phyloP scores from a whole-genome alignment of 2,888 invertebrate species.

The Reticulitermes lucifugus region DNA sequence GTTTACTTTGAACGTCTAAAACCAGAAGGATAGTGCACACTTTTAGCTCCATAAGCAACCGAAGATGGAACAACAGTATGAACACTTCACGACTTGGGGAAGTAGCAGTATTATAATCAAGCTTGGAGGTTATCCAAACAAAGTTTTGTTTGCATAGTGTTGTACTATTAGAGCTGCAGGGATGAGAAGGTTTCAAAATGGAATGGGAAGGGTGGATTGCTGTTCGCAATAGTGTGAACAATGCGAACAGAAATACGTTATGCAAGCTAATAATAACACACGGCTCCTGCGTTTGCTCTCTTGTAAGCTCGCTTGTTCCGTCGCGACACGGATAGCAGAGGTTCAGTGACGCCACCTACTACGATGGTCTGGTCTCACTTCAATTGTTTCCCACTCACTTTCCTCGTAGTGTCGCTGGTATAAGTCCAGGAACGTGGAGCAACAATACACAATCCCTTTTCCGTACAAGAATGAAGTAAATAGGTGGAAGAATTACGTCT shows the following conservation, averaged over 20 bases:
- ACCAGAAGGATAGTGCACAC: neutral
- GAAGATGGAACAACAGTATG: slow-evolving; percentile 6
- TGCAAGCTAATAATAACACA: slow-evolving; percentile 30
- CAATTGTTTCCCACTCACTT: slow-evolving; percentile 31
- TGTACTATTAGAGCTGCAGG: slow-evolving; percentile 22
- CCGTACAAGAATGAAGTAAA: neutral
- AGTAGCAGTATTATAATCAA: slow-evolving; percentile 37
- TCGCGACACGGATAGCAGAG: neutral
- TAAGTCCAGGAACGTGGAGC: neutral
- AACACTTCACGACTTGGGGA: slow-evolving; percentile 8
- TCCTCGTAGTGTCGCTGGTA: neutral
- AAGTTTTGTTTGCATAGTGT: slow-evolving; percentile 33
- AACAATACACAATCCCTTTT: neutral
- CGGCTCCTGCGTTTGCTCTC: slow-evolving; percentile 21
- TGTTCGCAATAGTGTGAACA: slow-evolving; percentile 31
- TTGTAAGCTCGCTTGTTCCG: slow-evolving; percentile 29
- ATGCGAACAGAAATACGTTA: slow-evolving; percentile 12
- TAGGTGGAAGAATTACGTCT: too few species aligned
- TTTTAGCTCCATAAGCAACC: slow-evolving; percentile 12
- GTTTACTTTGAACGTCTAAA: neutral
- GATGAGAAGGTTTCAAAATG: neutral
- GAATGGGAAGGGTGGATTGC: slow-evolving; percentile 8
- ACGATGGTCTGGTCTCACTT: slow-evolving; percentile 26
- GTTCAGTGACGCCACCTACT: neutral
- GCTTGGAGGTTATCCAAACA: slow-evolving; percentile 39